Evolutionary conservation across 2,797 vertebrate genomes (phyloP).

Genomic region (Coreius guichenoti): DNA sequence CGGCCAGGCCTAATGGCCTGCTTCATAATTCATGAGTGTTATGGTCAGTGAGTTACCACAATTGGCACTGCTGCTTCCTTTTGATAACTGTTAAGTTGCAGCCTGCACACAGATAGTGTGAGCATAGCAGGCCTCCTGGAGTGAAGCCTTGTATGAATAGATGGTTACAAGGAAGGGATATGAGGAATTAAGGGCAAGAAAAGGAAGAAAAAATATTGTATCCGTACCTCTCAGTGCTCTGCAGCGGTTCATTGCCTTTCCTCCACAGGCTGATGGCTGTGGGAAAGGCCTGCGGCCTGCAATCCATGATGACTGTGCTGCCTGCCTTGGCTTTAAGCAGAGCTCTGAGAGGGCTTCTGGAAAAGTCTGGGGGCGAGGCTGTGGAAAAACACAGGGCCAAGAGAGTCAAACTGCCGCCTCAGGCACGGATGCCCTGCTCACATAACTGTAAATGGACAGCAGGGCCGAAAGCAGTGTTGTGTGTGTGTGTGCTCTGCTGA

Average conservation of each 20-base stretch:
- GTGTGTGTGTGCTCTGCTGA: slow-evolving; percentile 16
- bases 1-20: slow-evolving; percentile 49
- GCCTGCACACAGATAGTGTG: slow-evolving; percentile 24
- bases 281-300: slow-evolving; percentile 92
- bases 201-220: neutral
- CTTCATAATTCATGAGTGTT: slow-evolving; percentile 61
- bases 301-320: slow-evolving; percentile 88
- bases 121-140: slow-evolving; percentile 24
- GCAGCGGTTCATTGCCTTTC: slow-evolving; percentile 88
- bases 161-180: slow-evolving; percentile 12
- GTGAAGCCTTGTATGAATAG: neutral
- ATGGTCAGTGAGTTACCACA: slow-evolving; percentile 55
- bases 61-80: slow-evolving; percentile 44
- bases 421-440: neutral
- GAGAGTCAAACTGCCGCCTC: slow-evolving; percentile 27
- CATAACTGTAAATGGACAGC: slow-evolving; percentile 16
- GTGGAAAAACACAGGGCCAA: slow-evolving; percentile 60
- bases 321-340: slow-evolving; percentile 91
- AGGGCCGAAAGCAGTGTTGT: neutral
- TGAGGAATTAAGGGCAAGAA: slow-evolving; percentile 33
- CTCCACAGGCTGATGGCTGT: slow-evolving; percentile 89
- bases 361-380: slow-evolving; percentile 95
- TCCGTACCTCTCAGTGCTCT: slow-evolving; percentile 87
- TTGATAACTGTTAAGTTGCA: slow-evolving; percentile 59
- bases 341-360: slow-evolving; percentile 85